Conservation (phyloP, 2,888 invertebrate species). For the Biston stratarius region DNA sequence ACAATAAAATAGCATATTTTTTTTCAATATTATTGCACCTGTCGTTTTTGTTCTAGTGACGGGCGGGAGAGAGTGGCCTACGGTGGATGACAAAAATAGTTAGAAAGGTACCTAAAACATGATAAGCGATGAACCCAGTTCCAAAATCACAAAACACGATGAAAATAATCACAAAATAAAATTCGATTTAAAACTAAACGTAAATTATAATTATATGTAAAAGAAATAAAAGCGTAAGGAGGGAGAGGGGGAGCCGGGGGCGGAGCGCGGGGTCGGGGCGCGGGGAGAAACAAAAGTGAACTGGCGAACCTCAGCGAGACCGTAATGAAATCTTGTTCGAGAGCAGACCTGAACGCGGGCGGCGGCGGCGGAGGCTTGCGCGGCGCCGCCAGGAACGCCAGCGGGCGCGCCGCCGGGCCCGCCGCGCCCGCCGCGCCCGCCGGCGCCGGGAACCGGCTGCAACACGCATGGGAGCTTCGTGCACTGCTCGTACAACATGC, state of each 20-base stretch:
- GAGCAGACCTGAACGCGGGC: conserved; percentile 90
- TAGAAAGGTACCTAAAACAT: too few relatives aligned
- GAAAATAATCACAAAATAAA: conserved; percentile 7
- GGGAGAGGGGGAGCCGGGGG: conserved; percentile 2
- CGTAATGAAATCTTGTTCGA: conserved; percentile 88
- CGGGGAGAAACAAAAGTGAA: conserved; percentile 55
- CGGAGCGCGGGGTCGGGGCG: neutral
- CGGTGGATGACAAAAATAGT: too few relatives aligned
- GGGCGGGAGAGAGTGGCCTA: too few relatives aligned
- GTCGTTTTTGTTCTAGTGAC: too few relatives aligned
- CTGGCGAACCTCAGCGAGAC: conserved; percentile 89
- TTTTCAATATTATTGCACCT: too few relatives aligned
- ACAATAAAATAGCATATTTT: too few relatives aligned
- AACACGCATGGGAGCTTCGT: neutral
- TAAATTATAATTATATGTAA: neutral
- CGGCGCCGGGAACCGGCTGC: conserved; percentile 72
- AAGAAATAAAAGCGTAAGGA: conserved; percentile 27
- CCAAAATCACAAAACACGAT: neutral
- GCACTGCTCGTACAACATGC: too few relatives aligned
- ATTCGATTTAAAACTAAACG: neutral
- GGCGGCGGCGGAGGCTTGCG: conserved; percentile 88
- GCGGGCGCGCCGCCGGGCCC: conserved; percentile 69
- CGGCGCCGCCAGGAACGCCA: conserved; percentile 70
- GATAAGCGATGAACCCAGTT: too few relatives aligned
- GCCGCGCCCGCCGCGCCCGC: conserved; percentile 47